These are phyloP conservation scores for Paratrypauchen microcephalus DNA, from an alignment of 2,797 vertebrate species.

Conservation along the genomic window DNA sequence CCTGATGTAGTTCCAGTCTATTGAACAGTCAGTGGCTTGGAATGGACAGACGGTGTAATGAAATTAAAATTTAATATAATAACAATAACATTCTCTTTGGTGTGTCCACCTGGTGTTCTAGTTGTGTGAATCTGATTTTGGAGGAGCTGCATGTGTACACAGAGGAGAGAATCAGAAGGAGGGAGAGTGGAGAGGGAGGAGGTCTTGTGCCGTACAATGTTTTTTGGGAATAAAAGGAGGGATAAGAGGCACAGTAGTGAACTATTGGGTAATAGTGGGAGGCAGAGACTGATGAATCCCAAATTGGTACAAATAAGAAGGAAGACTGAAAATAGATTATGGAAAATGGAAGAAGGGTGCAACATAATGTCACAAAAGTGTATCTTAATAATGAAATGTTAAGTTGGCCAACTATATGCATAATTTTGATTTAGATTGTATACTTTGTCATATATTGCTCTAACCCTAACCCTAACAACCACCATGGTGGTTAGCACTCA, in stretches of 20 bases:
- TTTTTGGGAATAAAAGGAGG: constrained; percentile 2
- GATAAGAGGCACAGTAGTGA: not conserved
- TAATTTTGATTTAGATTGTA: too few species aligned
- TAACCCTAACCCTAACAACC: too few species aligned
- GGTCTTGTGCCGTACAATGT: not conserved
- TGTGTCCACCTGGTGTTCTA: constrained; percentile 4
- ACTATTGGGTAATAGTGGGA: not conserved
- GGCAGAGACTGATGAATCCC: not conserved
- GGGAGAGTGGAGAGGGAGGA: not conserved
- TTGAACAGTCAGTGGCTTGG: constrained; percentile 9
- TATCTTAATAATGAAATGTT: too few species aligned
- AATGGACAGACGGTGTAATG: constrained; percentile 1
- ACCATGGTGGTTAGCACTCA: too few species aligned
- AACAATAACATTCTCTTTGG: not conserved
- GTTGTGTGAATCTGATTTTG: not conserved
- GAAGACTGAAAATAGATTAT: not conserved
- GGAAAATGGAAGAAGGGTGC: not conserved
- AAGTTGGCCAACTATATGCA: too few species aligned
- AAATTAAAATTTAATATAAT: constrained; percentile 13
- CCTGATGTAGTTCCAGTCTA: constrained; percentile 16
- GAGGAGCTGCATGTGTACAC: not conserved
- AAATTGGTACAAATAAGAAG: not conserved
- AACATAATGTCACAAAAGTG: too few species aligned
- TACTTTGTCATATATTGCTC: too few species aligned
- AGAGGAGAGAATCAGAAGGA: not conserved